Evolutionary conservation across 2,113 vertebrate species (phyloP), one percentile per base, ranked within the genome.

Genomic region (Seriola quinqueradiata): DNA sequence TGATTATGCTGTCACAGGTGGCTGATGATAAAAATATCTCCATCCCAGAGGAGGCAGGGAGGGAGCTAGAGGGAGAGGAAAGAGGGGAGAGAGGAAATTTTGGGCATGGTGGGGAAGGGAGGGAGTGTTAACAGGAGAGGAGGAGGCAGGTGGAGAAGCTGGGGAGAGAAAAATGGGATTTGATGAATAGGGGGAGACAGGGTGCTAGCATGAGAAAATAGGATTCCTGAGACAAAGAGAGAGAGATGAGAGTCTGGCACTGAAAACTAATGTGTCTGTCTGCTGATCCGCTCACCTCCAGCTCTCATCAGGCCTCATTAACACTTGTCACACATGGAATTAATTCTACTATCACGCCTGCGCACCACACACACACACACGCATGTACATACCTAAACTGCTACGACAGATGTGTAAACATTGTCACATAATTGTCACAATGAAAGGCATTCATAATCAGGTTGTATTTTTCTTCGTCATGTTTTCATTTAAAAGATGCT

Each of bases 1-100:
- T 86, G 90, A 94, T 91, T 88, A 85, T 70, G 70, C 75, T 88
- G 79, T 87, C 88, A 87, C 91, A 92, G 92, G 90, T 92, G 91
- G 79, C 85, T 38, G 77, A 67, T 73, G 90, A 80, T 91, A 94
- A 92, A 91, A 93, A 93, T 94, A 93, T 75, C 82, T 63, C 82
- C 46, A 80, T 34, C 78, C 57, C 17, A 38, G 66, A 61, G 21
- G 66, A 82, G 25, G 28, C 50, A 70, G 63, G 40, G 36, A 69
- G 7, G 38, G 67, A 72, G 36, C 0, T 34, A 66, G 63, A n/a
- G 3, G 3, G 69, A 75, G 70, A 75, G 70, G 69, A 48, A 61
- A 61, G 32, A 3, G 55, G 42, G 52, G 50, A 36, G 64, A 52
- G 50, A 68, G 60, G 54, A 75, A 76, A 89, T 76, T 28, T 65